Percentiles rank a stretch among this genome's conserved stretches.
These are phyloP conservation scores for Bombyx huttoni DNA, from an alignment of 2,888 invertebrate genomes.

Conservation along the genomic window DNA sequence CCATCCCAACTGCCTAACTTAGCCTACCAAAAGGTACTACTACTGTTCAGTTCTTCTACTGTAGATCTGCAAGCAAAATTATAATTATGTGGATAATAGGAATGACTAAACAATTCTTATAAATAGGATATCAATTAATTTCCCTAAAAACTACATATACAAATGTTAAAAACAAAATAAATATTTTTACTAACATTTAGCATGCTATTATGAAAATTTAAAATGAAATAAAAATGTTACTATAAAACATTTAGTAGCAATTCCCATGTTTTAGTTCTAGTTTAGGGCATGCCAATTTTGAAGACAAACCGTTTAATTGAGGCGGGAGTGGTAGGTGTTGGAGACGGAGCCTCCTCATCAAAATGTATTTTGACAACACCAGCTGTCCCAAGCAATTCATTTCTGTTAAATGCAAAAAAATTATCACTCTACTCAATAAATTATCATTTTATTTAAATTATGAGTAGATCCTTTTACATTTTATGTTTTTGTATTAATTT, in stretches of 20 bases:
- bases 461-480: constrained; percentile 5
- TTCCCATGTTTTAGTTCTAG: constrained; percentile 2
- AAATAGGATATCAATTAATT: no score
- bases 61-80: no score
- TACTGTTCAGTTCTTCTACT: no score
- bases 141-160: no score
- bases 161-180: no score
- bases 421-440: not conserved
- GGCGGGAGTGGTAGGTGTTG: constrained; percentile 66
- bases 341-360: constrained; percentile 65
- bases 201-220: not conserved
- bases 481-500: constrained; percentile 1
- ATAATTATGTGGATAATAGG: no score
- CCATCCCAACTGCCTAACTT: no score
- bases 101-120: no score
- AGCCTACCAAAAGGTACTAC: no score
- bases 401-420: constrained; percentile 62
- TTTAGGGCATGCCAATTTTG: constrained; percentile 50
- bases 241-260: not conserved
- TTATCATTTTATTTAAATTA: not conserved
- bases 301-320: constrained; percentile 68
- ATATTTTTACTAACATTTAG: not conserved
- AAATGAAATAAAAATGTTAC: not conserved
- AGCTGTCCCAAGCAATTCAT: constrained; percentile 74
- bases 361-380: constrained; percentile 73